Evolutionary conservation across 2,888 invertebrate species (phyloP).

Genomic region (Ommatoiulus sabulosus): DNA sequence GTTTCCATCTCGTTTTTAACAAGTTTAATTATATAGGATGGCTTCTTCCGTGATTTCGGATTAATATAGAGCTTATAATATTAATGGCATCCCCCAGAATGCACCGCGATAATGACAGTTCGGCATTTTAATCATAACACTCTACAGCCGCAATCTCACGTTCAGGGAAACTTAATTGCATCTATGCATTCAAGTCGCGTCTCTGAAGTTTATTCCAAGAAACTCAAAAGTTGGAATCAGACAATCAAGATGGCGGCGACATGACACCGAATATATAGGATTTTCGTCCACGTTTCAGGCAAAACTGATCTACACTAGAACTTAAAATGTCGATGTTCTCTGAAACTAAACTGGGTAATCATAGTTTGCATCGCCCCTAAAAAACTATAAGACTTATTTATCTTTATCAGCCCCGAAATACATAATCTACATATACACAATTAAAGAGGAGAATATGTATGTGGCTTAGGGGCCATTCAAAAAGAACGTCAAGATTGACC

Average conservation of each 20-base stretch:
- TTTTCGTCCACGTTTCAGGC: not conserved
- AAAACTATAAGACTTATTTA: no score
- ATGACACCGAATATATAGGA: not conserved
- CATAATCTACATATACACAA: no score
- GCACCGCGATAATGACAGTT: slow-evolving; percentile 35
- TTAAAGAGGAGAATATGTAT: no score
- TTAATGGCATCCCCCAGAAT: slow-evolving; percentile 9
- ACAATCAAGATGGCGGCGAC: not conserved
- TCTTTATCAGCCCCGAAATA: no score
- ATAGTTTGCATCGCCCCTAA: no score
- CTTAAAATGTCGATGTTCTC: no score
- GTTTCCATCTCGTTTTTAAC: not conserved
- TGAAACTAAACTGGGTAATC: no score
- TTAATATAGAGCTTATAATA: not conserved
- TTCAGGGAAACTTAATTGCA: slow-evolving; percentile 27
- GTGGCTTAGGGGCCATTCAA: no score
- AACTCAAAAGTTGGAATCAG: not conserved
- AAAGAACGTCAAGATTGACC: no score
- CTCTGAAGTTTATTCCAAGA: not conserved
- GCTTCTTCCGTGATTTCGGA: slow-evolving; percentile 3
- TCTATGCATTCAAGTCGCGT: not conserved
- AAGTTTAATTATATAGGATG: slow-evolving; percentile 28
- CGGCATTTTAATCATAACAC: slow-evolving; percentile 23
- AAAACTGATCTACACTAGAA: not conserved
- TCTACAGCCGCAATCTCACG: slow-evolving; percentile 1